phyloP scores from a whole-genome alignment of 2,113 vertebrate genomes.

The Pionites leucogaster region DNA sequence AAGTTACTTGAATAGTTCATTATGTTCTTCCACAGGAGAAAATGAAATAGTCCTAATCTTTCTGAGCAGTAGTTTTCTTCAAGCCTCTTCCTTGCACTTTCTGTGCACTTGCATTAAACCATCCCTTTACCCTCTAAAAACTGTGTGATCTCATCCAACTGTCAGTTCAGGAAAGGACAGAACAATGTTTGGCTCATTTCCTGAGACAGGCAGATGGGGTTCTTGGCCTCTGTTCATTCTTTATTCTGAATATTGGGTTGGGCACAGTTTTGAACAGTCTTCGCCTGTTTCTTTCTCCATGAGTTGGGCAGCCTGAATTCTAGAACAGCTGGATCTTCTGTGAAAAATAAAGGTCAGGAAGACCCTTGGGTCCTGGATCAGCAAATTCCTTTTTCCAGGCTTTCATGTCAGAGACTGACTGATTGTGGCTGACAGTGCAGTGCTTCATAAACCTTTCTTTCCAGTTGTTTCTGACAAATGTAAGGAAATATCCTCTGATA shows the following conservation, averaged over 20 bases:
- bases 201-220: conserved; percentile 20
- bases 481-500: neutral
- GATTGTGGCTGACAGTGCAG: neutral
- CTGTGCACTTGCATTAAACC: neutral
- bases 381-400: neutral
- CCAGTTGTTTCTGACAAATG: neutral
- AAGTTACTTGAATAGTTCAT: neutral
- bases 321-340: conserved; percentile 15
- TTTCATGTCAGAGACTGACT: neutral
- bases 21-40: neutral
- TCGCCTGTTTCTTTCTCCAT: neutral
- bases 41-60: neutral
- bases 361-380: neutral
- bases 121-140: neutral
- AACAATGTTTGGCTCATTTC: neutral
- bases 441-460: neutral
- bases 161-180: neutral
- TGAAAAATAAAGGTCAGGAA: neutral
- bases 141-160: neutral
- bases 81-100: neutral
- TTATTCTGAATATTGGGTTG: neutral
- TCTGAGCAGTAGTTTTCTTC: neutral
- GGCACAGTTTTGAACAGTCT: neutral
- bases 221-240: conserved; percentile 7
- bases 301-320: neutral